Evolutionary conservation across 2,113 vertebrate species (phyloP).

Genomic region (Centrocercus urophasianus): DNA sequence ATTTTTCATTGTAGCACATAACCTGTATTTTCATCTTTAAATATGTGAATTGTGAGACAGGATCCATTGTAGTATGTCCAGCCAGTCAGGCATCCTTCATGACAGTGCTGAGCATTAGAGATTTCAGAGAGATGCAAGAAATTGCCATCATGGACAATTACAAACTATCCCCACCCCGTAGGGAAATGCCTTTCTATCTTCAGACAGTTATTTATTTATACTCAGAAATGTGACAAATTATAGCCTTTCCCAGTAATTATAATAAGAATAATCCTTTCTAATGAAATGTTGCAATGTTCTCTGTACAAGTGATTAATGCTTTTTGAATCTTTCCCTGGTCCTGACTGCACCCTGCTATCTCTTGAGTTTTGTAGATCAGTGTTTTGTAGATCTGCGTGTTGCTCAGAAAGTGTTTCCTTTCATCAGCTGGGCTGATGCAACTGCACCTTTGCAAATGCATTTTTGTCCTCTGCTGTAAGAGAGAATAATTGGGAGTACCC

Average conservation of each 20-base stretch:
- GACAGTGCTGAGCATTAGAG: not conserved
- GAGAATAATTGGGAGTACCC: constrained; percentile 2
- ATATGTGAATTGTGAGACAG: constrained; percentile 48
- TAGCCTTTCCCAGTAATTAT: not conserved
- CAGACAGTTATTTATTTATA: not conserved
- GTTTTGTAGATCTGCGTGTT: not conserved
- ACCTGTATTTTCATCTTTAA: constrained; percentile 62
- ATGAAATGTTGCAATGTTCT: constrained; percentile 17
- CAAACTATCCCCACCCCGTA: not conserved
- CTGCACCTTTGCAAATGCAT: constrained; percentile 31
- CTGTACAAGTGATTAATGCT: not conserved
- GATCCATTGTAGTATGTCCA: not conserved
- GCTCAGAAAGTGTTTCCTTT: constrained; percentile 27
- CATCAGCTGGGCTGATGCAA: not conserved
- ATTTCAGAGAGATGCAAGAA: not conserved
- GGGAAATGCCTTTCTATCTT: not conserved
- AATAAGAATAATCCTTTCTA: constrained; percentile 11
- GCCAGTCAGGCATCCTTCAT: not conserved
- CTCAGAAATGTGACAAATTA: not conserved
- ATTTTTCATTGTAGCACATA: constrained; percentile 25
- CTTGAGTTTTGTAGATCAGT: constrained; percentile 4
- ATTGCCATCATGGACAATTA: not conserved
- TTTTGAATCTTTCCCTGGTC: constrained; percentile 20
- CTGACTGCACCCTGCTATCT: not conserved
- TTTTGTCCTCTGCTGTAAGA: constrained; percentile 12